Conservation (phyloP, 2,113 vertebrate species). For the Beaufortia kweichowensis region DNA sequence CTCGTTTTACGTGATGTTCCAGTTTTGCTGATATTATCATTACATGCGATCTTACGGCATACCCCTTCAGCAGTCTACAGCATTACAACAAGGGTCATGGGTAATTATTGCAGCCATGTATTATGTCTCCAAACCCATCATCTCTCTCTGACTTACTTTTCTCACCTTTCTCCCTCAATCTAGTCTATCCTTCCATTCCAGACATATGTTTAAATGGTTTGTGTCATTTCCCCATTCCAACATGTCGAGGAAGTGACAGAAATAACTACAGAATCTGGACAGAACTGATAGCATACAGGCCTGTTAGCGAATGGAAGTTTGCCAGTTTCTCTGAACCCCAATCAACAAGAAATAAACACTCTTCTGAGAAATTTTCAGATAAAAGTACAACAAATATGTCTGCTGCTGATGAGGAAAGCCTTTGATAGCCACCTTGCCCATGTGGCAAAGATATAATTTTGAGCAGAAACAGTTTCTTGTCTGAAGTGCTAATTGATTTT, state of each 20-base stretch:
- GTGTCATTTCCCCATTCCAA: slow-evolving; percentile 1
- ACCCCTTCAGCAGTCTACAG: no score
- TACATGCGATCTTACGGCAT: not conserved
- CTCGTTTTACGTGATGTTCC: no score
- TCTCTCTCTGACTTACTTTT: not conserved
- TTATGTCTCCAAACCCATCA: not conserved
- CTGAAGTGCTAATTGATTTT: slow-evolving; percentile 38
- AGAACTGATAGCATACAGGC: slow-evolving; percentile 51
- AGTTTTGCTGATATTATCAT: no score
- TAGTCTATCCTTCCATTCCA: slow-evolving; percentile 24
- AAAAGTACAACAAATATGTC: slow-evolving; percentile 43
- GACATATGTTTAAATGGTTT: slow-evolving; percentile 34
- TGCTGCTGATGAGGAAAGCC: slow-evolving; percentile 40
- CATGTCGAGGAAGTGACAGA: slow-evolving; percentile 8
- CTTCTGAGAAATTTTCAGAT: slow-evolving; percentile 41
- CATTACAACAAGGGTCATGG: slow-evolving; percentile 17
- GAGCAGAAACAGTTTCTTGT: slow-evolving; percentile 24
- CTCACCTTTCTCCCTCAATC: slow-evolving; percentile 1
- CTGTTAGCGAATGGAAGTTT: slow-evolving; percentile 47
- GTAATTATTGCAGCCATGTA: not conserved
- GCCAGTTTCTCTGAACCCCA: slow-evolving; percentile 47
- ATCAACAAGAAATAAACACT: slow-evolving; percentile 52
- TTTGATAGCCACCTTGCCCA: slow-evolving; percentile 51
- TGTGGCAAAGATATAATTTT: slow-evolving; percentile 26
- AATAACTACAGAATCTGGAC: slow-evolving; percentile 49